Base-by-base conservation (phyloP, 1,140 invertebrate species). In the Dysdera silvatica region DNA sequence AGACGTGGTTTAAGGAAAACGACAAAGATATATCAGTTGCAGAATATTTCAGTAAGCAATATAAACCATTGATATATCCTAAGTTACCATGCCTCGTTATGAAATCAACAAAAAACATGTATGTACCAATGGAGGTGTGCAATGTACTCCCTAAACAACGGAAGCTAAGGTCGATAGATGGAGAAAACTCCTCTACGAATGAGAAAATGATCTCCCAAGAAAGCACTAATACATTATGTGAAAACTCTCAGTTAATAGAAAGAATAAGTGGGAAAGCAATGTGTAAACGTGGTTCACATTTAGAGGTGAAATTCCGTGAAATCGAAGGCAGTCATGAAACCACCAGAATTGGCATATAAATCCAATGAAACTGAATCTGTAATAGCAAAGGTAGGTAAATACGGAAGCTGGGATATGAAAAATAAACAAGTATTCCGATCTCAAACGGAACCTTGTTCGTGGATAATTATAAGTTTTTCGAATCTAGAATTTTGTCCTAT, bases 61-160 rank as follows among this genome's bases (percentile, higher is more conserved):
- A 66, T 18, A 1, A 8, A 26, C 18, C 5, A 29, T 33, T 77
- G 6, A 43, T 57, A 45, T 73, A 66, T 48, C 71, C 73, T 3
- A 55, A 66, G 43, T 60, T 76, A 16, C 74, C 74, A 8, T 77
- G 75, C 52, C 51, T 75, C 7, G 61, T 67, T 47, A 72, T 75
- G 28, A 71, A 74, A 33, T 63, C 47, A 29, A 26, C 28, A 7
- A 59, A 48, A 6, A 64, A 26, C 1, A 71, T 68, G 33, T 73
- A 71, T 60, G 69, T 76, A 16, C 74, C 75, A 2, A 32, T 75
- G 5, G 74, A 76, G 66, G 61, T 73, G 8, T 77, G 75, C 49
- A 16, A 52, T 20, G 32, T 77, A 14, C 59, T 71, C 10, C 41
- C 60, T 20, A 71, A 71, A 24, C 75, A 76, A 60, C 52, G 53